phyloP scores from a whole-genome alignment of 1,140 invertebrate genomes.

The Frieseomelitta varia region DNA sequence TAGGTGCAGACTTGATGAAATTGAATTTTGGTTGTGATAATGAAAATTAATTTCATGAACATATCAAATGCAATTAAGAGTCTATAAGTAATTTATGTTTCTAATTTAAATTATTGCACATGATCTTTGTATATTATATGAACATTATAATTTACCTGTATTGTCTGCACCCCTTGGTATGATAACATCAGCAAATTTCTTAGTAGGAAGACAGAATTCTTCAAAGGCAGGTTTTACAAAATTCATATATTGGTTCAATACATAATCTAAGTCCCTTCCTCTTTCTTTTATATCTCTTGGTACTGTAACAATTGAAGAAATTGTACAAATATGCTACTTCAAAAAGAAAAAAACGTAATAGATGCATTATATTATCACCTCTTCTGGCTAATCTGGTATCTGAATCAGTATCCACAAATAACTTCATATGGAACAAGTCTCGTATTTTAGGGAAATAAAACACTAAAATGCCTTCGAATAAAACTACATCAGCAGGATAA shows the following conservation, averaged over 20 bases:
- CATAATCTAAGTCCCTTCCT: constrained; percentile 95
- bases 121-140: background rate
- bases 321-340: background rate
- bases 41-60: constrained; percentile 31
- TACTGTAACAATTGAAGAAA: constrained; percentile 84
- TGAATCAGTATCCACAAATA: constrained; percentile 99
- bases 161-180: constrained; percentile 99
- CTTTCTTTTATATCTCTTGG: constrained; percentile 97
- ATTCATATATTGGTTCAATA: constrained; percentile 98
- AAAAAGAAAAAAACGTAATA: background rate
- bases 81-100: constrained; percentile 1
- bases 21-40: constrained; percentile 35
- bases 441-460: constrained; percentile 98
- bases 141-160: constrained; percentile 87
- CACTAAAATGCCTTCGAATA: constrained; percentile 98
- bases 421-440: constrained; percentile 98
- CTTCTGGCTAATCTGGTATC: constrained; percentile 97
- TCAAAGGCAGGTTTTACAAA: constrained; percentile 99
- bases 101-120: background rate
- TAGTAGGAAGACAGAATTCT: constrained; percentile 99
- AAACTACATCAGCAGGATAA: constrained; percentile 98
- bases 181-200: constrained; percentile 99
- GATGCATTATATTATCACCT: constrained; percentile 84
- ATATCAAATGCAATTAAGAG: constrained; percentile 25
- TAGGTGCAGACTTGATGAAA: constrained; percentile 25